Evolutionary conservation across 2,888 invertebrate species (phyloP).

Genomic region (Hirtodrosophila duncani): DNA sequence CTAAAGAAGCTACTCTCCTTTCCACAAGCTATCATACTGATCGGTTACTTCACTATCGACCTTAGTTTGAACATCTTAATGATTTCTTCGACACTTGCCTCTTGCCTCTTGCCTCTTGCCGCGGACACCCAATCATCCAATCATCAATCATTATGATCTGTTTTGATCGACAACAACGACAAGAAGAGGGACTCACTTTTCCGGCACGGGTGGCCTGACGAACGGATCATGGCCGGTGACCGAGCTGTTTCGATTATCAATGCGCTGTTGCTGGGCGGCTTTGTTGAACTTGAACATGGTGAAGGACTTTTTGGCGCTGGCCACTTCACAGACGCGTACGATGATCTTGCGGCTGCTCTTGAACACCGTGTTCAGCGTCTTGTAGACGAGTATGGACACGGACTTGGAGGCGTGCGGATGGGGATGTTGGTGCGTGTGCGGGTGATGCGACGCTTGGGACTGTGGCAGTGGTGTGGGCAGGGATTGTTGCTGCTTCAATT

Average conservation of each 20-base stretch:
- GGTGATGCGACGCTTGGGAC: slow-evolving; percentile 35
- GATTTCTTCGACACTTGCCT: slow-evolving; percentile 14
- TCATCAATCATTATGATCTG: no score
- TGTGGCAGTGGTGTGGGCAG: slow-evolving; percentile 68
- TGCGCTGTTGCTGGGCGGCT: slow-evolving; percentile 72
- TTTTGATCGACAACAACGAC: no score
- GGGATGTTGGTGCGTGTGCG: slow-evolving; percentile 34
- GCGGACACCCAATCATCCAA: no score
- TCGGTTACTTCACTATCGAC: no score
- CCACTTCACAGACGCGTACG: slow-evolving; percentile 78
- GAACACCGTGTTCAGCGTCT: slow-evolving; percentile 78
- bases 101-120: background rate
- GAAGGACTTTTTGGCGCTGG: slow-evolving; percentile 78
- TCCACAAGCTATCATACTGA: no score
- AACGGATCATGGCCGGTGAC: slow-evolving; percentile 90
- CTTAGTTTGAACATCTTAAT: no score
- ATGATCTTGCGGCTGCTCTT: slow-evolving; percentile 79
- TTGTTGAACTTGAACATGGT: slow-evolving; percentile 86
- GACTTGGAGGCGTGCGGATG: slow-evolving; percentile 74
- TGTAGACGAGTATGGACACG: slow-evolving; percentile 78
- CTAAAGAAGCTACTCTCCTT: no score
- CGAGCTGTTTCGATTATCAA: slow-evolving; percentile 82
- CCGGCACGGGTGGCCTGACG: slow-evolving; percentile 82
- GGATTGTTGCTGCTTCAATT: slow-evolving; percentile 74
- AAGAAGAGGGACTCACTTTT: slow-evolving; percentile 79